Evolutionary conservation across 2,797 vertebrate species (phyloP).

Genomic region (Diplodus puntazzo): DNA sequence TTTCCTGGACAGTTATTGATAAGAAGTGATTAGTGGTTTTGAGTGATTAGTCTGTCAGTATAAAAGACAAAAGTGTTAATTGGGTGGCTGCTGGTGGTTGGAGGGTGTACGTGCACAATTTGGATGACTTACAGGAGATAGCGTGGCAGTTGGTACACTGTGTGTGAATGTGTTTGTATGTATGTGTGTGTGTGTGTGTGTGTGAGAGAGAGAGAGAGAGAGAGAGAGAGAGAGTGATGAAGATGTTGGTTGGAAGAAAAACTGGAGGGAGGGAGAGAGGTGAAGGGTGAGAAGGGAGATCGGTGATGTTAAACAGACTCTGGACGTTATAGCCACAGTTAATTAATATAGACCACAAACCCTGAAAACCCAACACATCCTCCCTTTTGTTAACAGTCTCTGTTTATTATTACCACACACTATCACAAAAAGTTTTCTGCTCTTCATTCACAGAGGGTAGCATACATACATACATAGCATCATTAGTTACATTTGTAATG

Average conservation of each 20-base stretch:
- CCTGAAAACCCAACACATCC: background rate
- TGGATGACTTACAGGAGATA: constrained; percentile 2
- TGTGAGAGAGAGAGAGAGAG: constrained; percentile 46
- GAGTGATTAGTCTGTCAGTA: background rate
- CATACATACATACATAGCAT: no score
- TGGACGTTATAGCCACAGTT: constrained; percentile 4
- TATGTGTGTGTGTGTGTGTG: constrained; percentile 11
- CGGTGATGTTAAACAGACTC: constrained; percentile 44
- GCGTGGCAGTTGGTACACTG: background rate
- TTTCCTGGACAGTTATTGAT: background rate
- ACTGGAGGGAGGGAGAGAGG: constrained; percentile 71
- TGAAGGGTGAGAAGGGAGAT: constrained; percentile 81
- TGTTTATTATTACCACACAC: background rate
- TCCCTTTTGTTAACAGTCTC: background rate
- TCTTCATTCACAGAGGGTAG: background rate
- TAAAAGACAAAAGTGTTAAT: background rate
- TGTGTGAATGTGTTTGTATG: constrained; percentile 8
- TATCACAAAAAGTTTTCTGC: background rate
- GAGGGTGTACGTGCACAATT: background rate
- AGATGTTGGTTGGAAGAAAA: constrained; percentile 11
- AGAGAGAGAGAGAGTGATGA: constrained; percentile 55
- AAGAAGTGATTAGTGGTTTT: background rate
- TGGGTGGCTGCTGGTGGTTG: constrained; percentile 5
- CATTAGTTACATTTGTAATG: no score
- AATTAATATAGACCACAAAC: background rate